Evolutionary conservation across 2,113 vertebrate genomes (phyloP), one percentile per base, ranked within the genome.

Genomic region (Mystacornis crossleyi): DNA sequence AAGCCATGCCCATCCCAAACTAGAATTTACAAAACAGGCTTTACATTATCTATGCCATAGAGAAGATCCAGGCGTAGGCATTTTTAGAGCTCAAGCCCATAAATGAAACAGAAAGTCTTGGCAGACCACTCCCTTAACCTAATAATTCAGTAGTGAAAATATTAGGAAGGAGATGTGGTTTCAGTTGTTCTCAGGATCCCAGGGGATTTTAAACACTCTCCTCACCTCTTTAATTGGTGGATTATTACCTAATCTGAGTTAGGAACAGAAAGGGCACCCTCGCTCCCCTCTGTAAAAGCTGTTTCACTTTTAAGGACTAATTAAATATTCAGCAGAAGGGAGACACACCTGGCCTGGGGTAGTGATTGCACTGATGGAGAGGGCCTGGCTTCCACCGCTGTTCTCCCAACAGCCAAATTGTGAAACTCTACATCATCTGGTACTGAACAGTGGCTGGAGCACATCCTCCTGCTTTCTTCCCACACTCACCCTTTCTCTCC

Each of bases 351-450:
- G 48, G 28, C 14, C n/a, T 43, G 19, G 25, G 8, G 28, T 13
- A 60, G 33, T 42, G 69, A 42, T 34, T 54, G 36, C 18, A 73
- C 0, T 3, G 23, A 60, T 17, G 26, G 13, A 42, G 21, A 74
- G 14, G 38, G 69, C 2, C 18, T 53, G 43, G 25, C 20, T 73
- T 60, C 40, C 13, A 77, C 25, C 43, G 36, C 71, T 62, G 61
- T 80, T 66, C 61, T 87, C 31, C 53, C 0, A 0, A 50, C 18
- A 34, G 38, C 9, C 24, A 16, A n/a, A 55, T 2, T 29, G 33
- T 23, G 51, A 74, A 91, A 80, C 8, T n/a, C 51, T 8, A 12
- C 2, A 4, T 9, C 9, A 7, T 19, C 47, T 53, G 23, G 8
- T 43, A 74, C 7, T n/a, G 61, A 64, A 57, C 0, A 16, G 71